Conservation (phyloP, 2,113 vertebrate species). For the human region GRCh38 chr18:76231501-76232000, state of each 20-base stretch:
- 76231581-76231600: fast-evolving
- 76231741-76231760: fast-evolving
- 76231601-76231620: background rate
- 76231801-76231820: fast-evolving
- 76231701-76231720: background rate
- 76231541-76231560: background rate
- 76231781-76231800: fast-evolving
- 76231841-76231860: background rate
- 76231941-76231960: fast-evolving
- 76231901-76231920: background rate
- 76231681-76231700: background rate
- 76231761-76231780: fast-evolving
- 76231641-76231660: fast-evolving
- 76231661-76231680: background rate
- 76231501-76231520: fast-evolving
- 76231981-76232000: background rate
- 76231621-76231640: background rate
- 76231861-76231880: background rate
- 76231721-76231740: fast-evolving
- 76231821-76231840: fast-evolving
- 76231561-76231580: background rate
- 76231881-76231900: background rate
- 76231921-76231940: background rate
- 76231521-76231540: background rate
- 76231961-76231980: background rate